Evolutionary conservation across 2,113 vertebrate genomes (phyloP).

Genomic region (Puma concolor): DNA sequence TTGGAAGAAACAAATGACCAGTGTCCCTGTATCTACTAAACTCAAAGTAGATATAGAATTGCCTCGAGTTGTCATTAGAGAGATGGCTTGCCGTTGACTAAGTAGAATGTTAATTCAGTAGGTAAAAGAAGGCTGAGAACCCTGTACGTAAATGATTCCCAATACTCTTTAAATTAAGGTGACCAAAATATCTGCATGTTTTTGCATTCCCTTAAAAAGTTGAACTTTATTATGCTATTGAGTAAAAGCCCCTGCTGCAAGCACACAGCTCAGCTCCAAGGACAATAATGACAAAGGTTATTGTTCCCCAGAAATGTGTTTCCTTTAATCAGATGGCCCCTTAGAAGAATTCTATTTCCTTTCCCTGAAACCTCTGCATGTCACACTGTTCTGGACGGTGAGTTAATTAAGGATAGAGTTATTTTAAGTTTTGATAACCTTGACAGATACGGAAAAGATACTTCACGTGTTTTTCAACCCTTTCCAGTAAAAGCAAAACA

Average conservation of each 20-base stretch:
- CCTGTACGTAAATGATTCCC: background rate
- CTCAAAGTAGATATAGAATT: background rate
- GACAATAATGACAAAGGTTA: background rate
- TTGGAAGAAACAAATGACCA: background rate
- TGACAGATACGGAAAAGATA: background rate
- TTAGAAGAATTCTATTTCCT: background rate
- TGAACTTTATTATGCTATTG: background rate
- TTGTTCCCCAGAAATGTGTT: background rate
- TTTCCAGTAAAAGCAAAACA: background rate
- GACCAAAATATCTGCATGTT: background rate
- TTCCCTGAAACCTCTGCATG: background rate
- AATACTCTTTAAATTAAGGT: background rate
- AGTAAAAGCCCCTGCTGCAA: background rate
- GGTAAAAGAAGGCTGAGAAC: background rate
- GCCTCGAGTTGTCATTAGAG: background rate
- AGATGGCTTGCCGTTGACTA: background rate
- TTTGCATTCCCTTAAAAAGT: background rate
- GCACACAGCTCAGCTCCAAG: background rate
- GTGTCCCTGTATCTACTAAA: background rate
- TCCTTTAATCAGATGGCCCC: background rate
- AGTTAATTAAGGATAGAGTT: background rate
- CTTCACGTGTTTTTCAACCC: background rate
- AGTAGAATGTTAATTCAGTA: background rate
- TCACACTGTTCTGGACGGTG: background rate
- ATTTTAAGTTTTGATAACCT: background rate